Evolutionary conservation across 2,113 vertebrate genomes (phyloP).

Genomic region (Zootoca vivipara): DNA sequence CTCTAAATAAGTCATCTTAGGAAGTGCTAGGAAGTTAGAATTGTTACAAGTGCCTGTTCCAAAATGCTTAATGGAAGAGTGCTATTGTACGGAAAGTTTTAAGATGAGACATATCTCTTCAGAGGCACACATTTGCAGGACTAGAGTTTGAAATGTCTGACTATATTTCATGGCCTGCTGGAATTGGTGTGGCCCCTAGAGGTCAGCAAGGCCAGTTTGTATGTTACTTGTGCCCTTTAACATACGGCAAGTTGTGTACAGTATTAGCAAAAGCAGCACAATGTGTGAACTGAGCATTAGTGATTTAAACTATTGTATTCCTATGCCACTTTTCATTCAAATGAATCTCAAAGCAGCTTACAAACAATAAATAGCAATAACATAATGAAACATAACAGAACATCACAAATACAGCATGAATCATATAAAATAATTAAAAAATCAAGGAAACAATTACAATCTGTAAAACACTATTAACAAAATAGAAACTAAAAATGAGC

Average conservation of each 20-base stretch:
- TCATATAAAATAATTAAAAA: no score
- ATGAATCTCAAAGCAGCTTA: no score
- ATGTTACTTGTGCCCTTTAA: background rate
- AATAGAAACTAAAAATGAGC: no score
- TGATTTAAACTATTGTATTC: no score
- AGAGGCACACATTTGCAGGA: background rate
- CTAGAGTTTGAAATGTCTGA: background rate
- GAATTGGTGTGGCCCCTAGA: background rate
- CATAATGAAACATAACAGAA: no score
- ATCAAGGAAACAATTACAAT: no score
- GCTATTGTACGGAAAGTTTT: background rate
- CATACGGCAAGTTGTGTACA: background rate
- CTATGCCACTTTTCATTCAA: no score
- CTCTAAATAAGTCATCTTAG: background rate
- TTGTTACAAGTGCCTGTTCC: background rate
- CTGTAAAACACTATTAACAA: no score
- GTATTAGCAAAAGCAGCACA: background rate
- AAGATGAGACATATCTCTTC: background rate
- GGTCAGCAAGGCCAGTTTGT: background rate
- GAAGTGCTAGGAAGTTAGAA: background rate
- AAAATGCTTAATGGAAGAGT: background rate
- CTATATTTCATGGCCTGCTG: background rate
- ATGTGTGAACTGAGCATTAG: no score
- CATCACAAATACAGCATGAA: no score
- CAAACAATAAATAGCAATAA: no score